Evolutionary conservation across 64 coral and sea anemone genomes (phyloP).

Genomic region (Montipora sp.): DNA sequence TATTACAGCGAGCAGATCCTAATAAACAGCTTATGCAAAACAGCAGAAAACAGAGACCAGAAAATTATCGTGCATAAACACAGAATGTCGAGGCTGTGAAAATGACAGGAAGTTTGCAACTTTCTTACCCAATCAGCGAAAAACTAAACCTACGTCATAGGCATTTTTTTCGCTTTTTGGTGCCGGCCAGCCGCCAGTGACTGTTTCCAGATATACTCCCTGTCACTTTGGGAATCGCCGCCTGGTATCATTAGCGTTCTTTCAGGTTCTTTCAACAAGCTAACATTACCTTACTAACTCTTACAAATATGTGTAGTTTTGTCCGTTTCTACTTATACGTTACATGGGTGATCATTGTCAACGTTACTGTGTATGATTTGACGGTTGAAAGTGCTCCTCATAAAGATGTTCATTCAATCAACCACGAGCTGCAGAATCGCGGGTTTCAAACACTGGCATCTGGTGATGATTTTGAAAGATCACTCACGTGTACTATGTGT

Average conservation of each 20-base stretch:
- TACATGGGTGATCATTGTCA: slow-evolving; percentile 1
- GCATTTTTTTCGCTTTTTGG: not conserved
- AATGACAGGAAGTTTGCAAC: slow-evolving; percentile 10
- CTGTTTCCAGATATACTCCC: not conserved
- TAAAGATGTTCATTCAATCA: slow-evolving; percentile 19
- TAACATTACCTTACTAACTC: not conserved
- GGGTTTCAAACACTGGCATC: slow-evolving; percentile 44
- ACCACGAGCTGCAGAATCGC: slow-evolving; percentile 22
- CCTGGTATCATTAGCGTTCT: not conserved
- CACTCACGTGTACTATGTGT: slow-evolving; percentile 28
- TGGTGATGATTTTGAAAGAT: slow-evolving; percentile 35
- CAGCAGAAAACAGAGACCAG: not conserved
- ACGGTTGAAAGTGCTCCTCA: slow-evolving; percentile 23
- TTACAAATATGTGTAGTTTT: not conserved
- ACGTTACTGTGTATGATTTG: slow-evolving; percentile 10
- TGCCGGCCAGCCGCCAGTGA: not conserved
- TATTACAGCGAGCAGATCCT: not conserved
- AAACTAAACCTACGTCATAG: too few relatives aligned
- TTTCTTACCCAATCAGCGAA: not conserved
- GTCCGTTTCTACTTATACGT: not conserved
- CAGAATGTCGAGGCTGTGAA: not conserved
- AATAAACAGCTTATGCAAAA: not conserved
- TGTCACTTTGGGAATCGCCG: not conserved
- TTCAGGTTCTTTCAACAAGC: not conserved
- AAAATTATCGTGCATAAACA: slow-evolving; percentile 2